Evolutionary conservation across 2,797 vertebrate genomes (phyloP).

Genomic region (Brachymystax lenok): DNA sequence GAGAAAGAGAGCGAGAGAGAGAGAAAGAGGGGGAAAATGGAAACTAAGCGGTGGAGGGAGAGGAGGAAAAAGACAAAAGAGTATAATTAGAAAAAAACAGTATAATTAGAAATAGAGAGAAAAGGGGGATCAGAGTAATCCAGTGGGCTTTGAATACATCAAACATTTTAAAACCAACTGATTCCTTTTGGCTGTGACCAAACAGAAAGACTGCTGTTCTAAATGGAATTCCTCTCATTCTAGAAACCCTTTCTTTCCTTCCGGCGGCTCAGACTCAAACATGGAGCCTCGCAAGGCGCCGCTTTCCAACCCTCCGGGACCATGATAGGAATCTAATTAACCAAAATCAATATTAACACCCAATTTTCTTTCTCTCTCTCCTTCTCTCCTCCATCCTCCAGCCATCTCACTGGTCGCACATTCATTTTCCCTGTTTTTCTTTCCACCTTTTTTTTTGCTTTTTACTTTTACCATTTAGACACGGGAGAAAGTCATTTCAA

Average conservation of each 20-base stretch:
- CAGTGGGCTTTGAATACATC: constrained; percentile 44
- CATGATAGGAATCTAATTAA: constrained; percentile 78
- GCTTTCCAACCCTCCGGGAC: constrained; percentile 57
- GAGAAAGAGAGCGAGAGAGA: not conserved
- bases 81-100: constrained; percentile 47
- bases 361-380: constrained; percentile 40
- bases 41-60: constrained; percentile 9
- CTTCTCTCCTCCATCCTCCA: constrained; percentile 16
- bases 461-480: constrained; percentile 51
- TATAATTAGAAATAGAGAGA: constrained; percentile 43
- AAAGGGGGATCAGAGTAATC: constrained; percentile 14
- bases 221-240: constrained; percentile 57
- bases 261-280: constrained; percentile 46
- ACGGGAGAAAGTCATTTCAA: constrained; percentile 46
- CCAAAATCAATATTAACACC: constrained; percentile 77
- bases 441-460: not conserved
- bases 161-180: constrained; percentile 34
- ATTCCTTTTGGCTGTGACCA: constrained; percentile 44
- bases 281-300: constrained; percentile 18
- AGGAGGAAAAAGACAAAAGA: constrained; percentile 30
- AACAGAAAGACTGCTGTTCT: constrained; percentile 49
- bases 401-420: not conserved
- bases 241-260: constrained; percentile 26
- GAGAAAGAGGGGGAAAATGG: constrained; percentile 9
- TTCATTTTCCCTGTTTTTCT: constrained; percentile 32